These are phyloP conservation scores for Megalurothrips usitatus DNA, from an alignment of 2,888 invertebrate genomes.

Conservation along the genomic window DNA sequence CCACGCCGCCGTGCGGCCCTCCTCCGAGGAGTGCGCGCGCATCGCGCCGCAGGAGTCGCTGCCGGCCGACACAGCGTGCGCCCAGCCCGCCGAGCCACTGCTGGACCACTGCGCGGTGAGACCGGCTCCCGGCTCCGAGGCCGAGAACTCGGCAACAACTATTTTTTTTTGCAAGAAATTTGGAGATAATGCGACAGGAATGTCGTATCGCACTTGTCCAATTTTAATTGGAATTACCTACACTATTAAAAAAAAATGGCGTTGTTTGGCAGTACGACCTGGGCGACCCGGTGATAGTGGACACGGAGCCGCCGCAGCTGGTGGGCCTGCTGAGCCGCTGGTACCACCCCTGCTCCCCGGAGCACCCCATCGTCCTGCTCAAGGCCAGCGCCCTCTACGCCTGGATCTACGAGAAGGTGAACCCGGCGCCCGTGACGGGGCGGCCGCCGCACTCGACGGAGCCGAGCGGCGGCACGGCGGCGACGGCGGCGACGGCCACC, in stretches of 20 bases:
- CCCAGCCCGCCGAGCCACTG: background rate
- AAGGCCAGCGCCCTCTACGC: background rate
- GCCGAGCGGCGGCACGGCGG: background rate
- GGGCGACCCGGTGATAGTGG: background rate
- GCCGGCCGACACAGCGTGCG: background rate
- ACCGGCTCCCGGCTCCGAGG: background rate
- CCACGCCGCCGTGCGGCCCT: background rate
- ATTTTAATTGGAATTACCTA: too few relatives aligned
- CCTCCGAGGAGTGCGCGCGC: background rate
- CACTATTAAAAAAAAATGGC: too few relatives aligned
- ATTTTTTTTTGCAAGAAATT: too few relatives aligned
- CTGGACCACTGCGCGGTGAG: background rate
- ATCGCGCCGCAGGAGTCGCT: slow-evolving; percentile 10
- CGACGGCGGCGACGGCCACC: background rate
- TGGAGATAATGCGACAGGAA: too few relatives aligned
- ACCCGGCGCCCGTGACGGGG: background rate
- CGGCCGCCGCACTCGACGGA: background rate
- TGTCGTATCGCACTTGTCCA: too few relatives aligned
- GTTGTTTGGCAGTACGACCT: background rate
- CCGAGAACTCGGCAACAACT: background rate
- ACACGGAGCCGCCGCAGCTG: background rate
- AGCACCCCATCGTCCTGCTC: background rate
- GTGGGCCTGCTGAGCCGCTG: slow-evolving; percentile 7
- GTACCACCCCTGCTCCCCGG: background rate
- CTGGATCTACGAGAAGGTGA: slow-evolving; percentile 9